Evolutionary conservation across 1,140 invertebrate species (phyloP), one percentile per base, ranked within the genome.

Genomic region (Apolygus lucorum): DNA sequence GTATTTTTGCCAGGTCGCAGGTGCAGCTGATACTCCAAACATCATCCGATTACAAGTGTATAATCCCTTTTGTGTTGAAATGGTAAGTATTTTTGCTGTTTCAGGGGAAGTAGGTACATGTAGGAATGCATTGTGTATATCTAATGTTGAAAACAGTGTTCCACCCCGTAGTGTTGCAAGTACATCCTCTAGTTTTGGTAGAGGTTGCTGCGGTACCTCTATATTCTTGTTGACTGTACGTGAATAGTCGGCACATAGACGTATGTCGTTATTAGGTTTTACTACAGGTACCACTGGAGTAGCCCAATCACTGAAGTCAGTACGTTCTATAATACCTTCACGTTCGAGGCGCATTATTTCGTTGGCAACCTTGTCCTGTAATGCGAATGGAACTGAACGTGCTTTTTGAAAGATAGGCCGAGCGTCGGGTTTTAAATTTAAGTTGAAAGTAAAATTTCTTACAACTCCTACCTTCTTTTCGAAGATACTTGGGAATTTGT

Each of bases 171-270:
- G 69, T 34, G 72, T 14, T 1, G 27, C 24, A 67, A 67, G 29
- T 13, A 67, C 42, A 8, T 67, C 66, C 21, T 67, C 34, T 28
- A 67, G 28, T 28, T 29, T 28, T 26, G 66, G 66, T n/a, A 67
- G 25, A 17, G 66, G 66, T 21, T 67, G 42, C n/a, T 49, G 25
- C 17, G 28, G 21, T 2, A 34, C 28, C 2, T 28, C 34, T 34
- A 28, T 17, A 49, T 24, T 21, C 21, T n/a, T 4, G 59, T 70
- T 70, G 13, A 82, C 59, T 8, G 79, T 79, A 2, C 75, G 73
- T 69, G 80, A 78, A 75, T 79, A 83, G 74, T 84, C 81, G 0
- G 74, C 76, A 73, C 81, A 82, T 28, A 84, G 75, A 27, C 77
- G 68, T n/a, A 81, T 71, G 22, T 62, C 66, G 34, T 74, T 74